Evolutionary conservation across 2,797 vertebrate genomes (phyloP), one percentile per base, ranked within the genome.

Genomic region (Aselliscus stoliczkanus): DNA sequence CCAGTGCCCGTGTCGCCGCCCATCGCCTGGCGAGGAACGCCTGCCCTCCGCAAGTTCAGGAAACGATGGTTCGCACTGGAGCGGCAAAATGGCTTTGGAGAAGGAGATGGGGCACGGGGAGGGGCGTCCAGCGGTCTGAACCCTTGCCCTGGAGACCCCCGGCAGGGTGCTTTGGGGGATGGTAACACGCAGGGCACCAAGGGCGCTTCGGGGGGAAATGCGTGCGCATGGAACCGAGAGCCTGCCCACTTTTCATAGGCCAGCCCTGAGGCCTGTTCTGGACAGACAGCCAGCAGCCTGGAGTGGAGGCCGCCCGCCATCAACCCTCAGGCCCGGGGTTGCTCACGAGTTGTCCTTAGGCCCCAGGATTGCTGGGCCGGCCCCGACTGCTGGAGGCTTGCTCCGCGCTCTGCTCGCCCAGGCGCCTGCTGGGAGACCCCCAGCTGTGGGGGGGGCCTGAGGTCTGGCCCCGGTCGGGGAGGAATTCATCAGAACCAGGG

Each of bases 281-380:
- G 94, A 88, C 83, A 73, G 85, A 86, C 81, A 90, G 14, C 0
- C 0, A 44, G 81, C 94, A 92, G 95, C 97, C 96, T 96, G 83
- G 97, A 89, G 87, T 34, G 73, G 93, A 89, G 79, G 81, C 75
- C 94, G 75, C 88, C 96, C 73, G 47, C 81, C 97, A 88, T 96
- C 94, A 87, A 88, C 52, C 93, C 96, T 90, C 83, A 47, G 88
- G 65, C 88, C 95, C 95, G 97, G 95, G 81, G 88, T 86, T 97
- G 97, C 93, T 97, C 47, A 2, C 15, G 70, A 84, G 23, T 73
- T 58, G 18, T 56, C 44, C 44, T 18, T n/a, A 42, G 17, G 25
- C 14, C 29, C 58, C 58, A 9, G 34, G 58, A 29, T 52, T 90
- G 21, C 52, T 12, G 23, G 62, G 79, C 50, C 15, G 58, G 10